Evolutionary conservation across 2,113 vertebrate species (phyloP).

Genomic region (Corythoichthys haematopterus): DNA sequence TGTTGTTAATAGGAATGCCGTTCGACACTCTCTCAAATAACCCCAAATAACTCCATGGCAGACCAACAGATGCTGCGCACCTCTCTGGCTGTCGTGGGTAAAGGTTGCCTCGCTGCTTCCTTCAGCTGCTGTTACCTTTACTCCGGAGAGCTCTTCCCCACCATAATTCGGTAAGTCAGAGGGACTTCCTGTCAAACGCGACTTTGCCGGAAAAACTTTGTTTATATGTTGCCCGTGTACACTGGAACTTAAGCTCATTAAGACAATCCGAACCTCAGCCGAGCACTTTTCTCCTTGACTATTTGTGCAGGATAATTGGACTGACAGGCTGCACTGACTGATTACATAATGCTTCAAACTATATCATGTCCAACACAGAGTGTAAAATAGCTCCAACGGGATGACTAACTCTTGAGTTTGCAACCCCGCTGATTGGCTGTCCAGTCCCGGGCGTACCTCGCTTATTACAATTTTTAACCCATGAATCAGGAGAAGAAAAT

Average conservation of each 20-base stretch:
- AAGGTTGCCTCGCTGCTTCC: constrained; percentile 82
- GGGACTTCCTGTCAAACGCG: not conserved
- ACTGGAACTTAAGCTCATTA: constrained; percentile 2
- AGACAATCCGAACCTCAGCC: not conserved
- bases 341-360: constrained; percentile 4
- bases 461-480: no score
- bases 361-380: not conserved
- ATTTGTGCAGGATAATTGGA: constrained; percentile 8
- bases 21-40: no score
- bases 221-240: not conserved
- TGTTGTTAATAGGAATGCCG: no score
- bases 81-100: constrained; percentile 80
- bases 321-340: not conserved
- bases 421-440: not conserved
- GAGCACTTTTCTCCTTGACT: constrained; percentile 4
- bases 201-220: not conserved
- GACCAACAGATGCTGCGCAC: constrained; percentile 75
- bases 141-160: constrained; percentile 69
- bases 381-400: not conserved
- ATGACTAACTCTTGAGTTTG: not conserved
- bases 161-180: constrained; percentile 63
- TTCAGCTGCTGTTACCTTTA: constrained; percentile 82
- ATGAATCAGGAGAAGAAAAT: not conserved
- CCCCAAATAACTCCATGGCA: constrained; percentile 37
- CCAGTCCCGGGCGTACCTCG: no score